A percentile compares a stretch with the other conserved stretches of the same genome.
Conservation (phyloP, 35 echinoderm and acorn worm species). For the Patiria miniata region DNA sequence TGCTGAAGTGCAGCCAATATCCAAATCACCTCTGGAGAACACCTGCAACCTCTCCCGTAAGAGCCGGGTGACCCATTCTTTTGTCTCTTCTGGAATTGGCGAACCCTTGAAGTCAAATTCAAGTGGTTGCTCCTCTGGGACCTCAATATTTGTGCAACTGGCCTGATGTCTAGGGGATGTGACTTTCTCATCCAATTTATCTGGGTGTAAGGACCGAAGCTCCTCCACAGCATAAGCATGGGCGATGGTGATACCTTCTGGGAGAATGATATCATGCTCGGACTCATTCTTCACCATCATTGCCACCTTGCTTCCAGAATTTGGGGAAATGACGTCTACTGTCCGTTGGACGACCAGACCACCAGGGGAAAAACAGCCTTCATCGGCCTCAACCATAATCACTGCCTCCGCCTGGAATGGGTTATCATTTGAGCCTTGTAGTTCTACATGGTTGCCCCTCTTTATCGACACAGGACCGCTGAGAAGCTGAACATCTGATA, state of each 20-base stretch:
- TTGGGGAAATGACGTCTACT: too few relatives aligned
- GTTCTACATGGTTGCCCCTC: too few relatives aligned
- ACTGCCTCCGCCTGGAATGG: too few relatives aligned
- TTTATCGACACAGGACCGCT: too few relatives aligned
- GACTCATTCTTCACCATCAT: constrained; percentile 17
- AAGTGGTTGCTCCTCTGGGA: not conserved
- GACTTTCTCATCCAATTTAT: not conserved
- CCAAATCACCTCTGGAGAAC: constrained; percentile 63
- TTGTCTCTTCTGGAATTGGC: constrained; percentile 1
- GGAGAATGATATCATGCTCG: not conserved
- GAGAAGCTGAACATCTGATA: too few relatives aligned
- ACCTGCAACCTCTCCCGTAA: constrained; percentile 13
- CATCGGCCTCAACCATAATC: too few relatives aligned
- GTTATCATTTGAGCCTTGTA: too few relatives aligned
- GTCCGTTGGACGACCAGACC: too few relatives aligned
- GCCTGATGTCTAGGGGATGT: not conserved
- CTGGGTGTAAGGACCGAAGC: not conserved
- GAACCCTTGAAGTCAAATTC: constrained; percentile 29
- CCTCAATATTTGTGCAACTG: not conserved
- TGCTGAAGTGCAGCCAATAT: too few relatives aligned
- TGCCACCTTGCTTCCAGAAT: too few relatives aligned
- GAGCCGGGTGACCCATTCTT: not conserved
- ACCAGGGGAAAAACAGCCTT: too few relatives aligned
- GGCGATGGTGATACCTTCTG: too few relatives aligned
- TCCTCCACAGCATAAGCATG: not conserved